Evolutionary conservation across 2,888 invertebrate genomes (phyloP).

Genomic region (Nineta flava): DNA sequence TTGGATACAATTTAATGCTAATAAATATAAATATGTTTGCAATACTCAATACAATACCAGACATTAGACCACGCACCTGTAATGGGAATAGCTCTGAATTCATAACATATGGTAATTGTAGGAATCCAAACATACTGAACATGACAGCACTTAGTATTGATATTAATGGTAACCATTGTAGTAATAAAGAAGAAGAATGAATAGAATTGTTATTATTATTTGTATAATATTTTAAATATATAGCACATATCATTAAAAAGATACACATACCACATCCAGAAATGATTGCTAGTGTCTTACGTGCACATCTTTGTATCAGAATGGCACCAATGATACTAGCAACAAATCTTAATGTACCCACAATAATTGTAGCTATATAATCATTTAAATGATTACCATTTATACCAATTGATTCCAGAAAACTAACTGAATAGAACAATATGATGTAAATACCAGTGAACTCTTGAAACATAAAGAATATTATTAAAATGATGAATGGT

Average conservation of each 20-base stretch:
- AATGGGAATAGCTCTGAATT: slow-evolving; percentile 56
- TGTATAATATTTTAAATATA: slow-evolving; percentile 25
- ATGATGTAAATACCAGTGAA: slow-evolving; percentile 58
- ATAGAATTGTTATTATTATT: slow-evolving; percentile 6
- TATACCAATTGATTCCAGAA: slow-evolving; percentile 50
- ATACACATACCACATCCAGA: slow-evolving; percentile 49
- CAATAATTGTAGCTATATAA: slow-evolving; percentile 51
- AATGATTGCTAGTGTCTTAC: slow-evolving; percentile 43
- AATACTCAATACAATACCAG: slow-evolving; percentile 51
- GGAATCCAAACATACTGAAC: slow-evolving; percentile 56
- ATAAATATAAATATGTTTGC: slow-evolving; percentile 53
- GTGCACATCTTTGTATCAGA: slow-evolving; percentile 44
- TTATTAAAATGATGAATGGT: slow-evolving; percentile 46
- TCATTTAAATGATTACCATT: slow-evolving; percentile 41
- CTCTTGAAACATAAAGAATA: slow-evolving; percentile 54
- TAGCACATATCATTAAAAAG: slow-evolving; percentile 33
- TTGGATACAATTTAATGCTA: slow-evolving; percentile 54
- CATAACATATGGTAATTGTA: slow-evolving; percentile 61
- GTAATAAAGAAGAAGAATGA: slow-evolving; percentile 16
- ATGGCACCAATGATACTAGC: slow-evolving; percentile 51
- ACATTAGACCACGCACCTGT: slow-evolving; percentile 49
- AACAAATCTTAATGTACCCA: slow-evolving; percentile 46
- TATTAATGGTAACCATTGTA: slow-evolving; percentile 32
- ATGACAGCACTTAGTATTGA: slow-evolving; percentile 52
- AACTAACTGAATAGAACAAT: slow-evolving; percentile 53